Percentiles rank a stretch among this genome's conserved stretches.
Conservation (phyloP, 1,140 invertebrate species). For the Scaptodrosophila lebanonensis region DNA sequence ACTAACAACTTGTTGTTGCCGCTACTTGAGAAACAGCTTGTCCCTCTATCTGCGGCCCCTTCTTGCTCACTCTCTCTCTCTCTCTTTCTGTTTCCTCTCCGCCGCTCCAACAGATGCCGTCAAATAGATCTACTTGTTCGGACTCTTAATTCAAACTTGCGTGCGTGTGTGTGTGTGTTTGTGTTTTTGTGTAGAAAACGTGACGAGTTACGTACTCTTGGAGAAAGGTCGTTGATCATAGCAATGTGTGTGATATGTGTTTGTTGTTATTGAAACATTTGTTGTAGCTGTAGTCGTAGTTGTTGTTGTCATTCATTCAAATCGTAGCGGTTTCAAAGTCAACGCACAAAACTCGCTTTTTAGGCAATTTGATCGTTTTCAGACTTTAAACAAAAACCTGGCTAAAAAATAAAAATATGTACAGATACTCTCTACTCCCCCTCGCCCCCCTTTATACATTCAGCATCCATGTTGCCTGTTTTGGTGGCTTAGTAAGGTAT, state of each 20-base stretch:
- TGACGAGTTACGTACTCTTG: slow-evolving; percentile 68
- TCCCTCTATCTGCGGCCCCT: slow-evolving; percentile 19
- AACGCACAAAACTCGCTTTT: slow-evolving; percentile 46
- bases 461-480: no score
- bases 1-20: slow-evolving; percentile 5
- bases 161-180: slow-evolving; percentile 9
- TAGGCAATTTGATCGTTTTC: slow-evolving; percentile 65
- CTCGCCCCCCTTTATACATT: neutral
- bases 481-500: no score
- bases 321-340: slow-evolving; percentile 63
- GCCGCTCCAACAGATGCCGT: slow-evolving; percentile 9
- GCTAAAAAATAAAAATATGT: slow-evolving; percentile 2
- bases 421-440: slow-evolving; percentile 3
- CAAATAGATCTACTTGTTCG: no score
- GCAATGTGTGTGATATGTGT: slow-evolving; percentile 29
- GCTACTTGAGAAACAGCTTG: slow-evolving; percentile 6
- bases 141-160: no score
- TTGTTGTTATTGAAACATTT: slow-evolving; percentile 12
- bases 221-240: slow-evolving; percentile 71
- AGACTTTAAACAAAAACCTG: slow-evolving; percentile 46
- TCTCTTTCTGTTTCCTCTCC: neutral
- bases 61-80: neutral
- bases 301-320: slow-evolving; percentile 18
- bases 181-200: slow-evolving; percentile 59
- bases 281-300: slow-evolving; percentile 9